A percentile compares a stretch with the other conserved stretches of the same genome.
phyloP scores from a whole-genome alignment of 2,797 vertebrate species.

The Gymnothorax javanicus region DNA sequence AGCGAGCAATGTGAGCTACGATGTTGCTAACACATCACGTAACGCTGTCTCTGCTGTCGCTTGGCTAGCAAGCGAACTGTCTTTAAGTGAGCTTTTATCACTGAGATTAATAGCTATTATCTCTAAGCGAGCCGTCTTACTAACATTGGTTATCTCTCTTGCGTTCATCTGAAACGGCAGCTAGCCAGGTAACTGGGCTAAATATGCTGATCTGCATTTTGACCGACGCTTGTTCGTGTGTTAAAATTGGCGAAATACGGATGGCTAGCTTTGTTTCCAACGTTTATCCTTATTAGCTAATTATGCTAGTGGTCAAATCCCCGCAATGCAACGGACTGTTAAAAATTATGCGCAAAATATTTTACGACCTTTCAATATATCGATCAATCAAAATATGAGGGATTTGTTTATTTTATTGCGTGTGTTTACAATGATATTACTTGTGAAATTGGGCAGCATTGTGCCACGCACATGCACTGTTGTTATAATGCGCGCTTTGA shows the following conservation, averaged over 20 bases:
- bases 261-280: no score
- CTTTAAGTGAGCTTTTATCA: background rate
- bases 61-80: background rate
- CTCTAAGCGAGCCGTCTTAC: background rate
- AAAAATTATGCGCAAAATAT: background rate
- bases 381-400: background rate
- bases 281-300: no score
- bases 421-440: background rate
- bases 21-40: background rate
- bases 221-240: no score
- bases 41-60: background rate
- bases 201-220: background rate
- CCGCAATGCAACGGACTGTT: background rate
- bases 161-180: background rate
- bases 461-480: background rate
- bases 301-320: background rate
- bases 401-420: background rate
- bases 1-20: background rate
- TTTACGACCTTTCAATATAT: background rate
- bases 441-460: background rate
- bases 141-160: background rate
- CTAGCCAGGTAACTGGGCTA: background rate
- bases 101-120: no score
- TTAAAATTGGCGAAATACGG: no score
- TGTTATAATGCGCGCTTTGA: background rate